phyloP scores from a whole-genome alignment of 2,797 vertebrate species.

The Sebastes wilsoni region DNA sequence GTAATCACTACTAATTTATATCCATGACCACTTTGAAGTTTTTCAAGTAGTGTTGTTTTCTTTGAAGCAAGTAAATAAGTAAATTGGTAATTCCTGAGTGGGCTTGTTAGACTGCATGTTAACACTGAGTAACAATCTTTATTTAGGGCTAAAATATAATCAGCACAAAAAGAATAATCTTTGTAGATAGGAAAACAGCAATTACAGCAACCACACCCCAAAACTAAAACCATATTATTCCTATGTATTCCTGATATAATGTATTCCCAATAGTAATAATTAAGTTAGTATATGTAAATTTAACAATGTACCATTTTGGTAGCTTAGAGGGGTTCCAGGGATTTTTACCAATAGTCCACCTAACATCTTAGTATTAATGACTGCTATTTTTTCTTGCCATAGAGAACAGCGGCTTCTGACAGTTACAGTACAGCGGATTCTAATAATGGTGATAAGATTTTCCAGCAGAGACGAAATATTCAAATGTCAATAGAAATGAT shows the following conservation, averaged over 20 bases:
- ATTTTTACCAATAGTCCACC: background rate
- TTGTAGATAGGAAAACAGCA: background rate
- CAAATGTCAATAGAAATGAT: background rate
- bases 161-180: background rate
- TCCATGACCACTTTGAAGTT: slow-evolving; percentile 13
- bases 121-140: slow-evolving; percentile 3
- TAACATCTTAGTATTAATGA: background rate
- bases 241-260: background rate
- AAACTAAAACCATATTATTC: background rate
- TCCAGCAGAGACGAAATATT: background rate
- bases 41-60: slow-evolving; percentile 23
- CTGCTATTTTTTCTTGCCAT: background rate
- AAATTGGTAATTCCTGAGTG: slow-evolving; percentile 21
- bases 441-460: background rate
- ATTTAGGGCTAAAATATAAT: slow-evolving; percentile 12
- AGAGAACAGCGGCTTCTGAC: background rate
- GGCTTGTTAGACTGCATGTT: slow-evolving; percentile 17
- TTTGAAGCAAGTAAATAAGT: slow-evolving; percentile 18
- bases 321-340: background rate
- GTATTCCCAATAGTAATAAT: background rate
- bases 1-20: slow-evolving; percentile 27
- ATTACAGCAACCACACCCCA: background rate
- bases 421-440: background rate
- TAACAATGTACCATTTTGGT: background rate
- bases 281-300: background rate